Conservation (phyloP, 2,888 invertebrate species). For the Pristionchus fissidentatus region DNA sequence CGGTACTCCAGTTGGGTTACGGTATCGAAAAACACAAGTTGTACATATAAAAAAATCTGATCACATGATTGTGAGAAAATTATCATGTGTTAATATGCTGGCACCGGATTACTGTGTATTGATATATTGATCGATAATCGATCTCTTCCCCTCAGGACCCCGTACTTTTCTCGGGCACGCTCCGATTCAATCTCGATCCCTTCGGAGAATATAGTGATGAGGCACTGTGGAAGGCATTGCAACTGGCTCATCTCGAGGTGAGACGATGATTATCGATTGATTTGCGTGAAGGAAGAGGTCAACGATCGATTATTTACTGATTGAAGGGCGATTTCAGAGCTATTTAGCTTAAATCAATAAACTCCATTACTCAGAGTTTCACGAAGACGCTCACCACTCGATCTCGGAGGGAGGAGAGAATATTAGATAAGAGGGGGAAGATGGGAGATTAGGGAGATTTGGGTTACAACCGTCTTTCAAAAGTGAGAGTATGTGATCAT, state of each 20-base stretch:
- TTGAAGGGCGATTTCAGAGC: too few species aligned
- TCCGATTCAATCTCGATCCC: slow-evolving; percentile 74
- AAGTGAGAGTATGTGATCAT: too few species aligned
- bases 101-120: too few species aligned
- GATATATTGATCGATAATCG: too few species aligned
- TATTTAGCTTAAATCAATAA: too few species aligned
- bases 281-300: background rate
- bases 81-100: too few species aligned
- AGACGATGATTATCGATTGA: too few species aligned
- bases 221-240: slow-evolving; percentile 63
- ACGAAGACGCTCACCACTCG: slow-evolving; percentile 51
- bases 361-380: slow-evolving; percentile 62
- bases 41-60: too few species aligned
- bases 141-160: slow-evolving; percentile 60
- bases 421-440: slow-evolving; percentile 56
- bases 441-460: background rate
- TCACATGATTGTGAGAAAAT: too few species aligned
- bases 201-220: slow-evolving; percentile 65
- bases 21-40: too few species aligned
- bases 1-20: too few species aligned
- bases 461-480: too few species aligned
- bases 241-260: slow-evolving; percentile 62
- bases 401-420: slow-evolving; percentile 68
- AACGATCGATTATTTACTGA: background rate
- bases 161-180: slow-evolving; percentile 70